phyloP scores from a whole-genome alignment of 2,797 vertebrate genomes.

The Dicrostonyx torquatus region DNA sequence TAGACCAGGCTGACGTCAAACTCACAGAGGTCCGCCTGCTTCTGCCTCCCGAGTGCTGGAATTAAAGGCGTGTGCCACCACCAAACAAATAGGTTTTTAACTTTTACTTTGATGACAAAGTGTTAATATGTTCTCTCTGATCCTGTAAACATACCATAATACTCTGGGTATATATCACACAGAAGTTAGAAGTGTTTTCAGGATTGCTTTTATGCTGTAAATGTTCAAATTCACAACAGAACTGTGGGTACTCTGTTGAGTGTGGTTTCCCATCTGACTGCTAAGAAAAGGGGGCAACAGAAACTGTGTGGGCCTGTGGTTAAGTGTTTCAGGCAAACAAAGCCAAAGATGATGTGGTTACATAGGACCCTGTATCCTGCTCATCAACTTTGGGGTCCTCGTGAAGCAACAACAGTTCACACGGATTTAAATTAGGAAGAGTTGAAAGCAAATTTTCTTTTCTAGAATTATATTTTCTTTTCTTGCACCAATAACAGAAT shows the following conservation, averaged over 20 bases:
- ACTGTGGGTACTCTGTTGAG: not conserved
- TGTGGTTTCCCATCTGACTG: not conserved
- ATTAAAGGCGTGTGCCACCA: too few species aligned
- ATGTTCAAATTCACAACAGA: constrained; percentile 7
- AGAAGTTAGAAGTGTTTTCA: constrained; percentile 15
- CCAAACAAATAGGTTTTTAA: not conserved
- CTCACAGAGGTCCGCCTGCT: too few species aligned
- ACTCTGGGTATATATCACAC: not conserved
- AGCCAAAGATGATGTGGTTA: not conserved
- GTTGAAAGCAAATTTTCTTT: not conserved
- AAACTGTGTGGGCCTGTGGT: not conserved
- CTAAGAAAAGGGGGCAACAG: not conserved
- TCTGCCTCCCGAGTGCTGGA: too few species aligned
- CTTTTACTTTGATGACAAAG: constrained; percentile 44
- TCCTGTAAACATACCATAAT: not conserved
- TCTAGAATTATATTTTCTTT: not conserved
- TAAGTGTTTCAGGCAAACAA: not conserved
- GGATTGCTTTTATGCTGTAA: constrained; percentile 19
- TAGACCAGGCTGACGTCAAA: too few species aligned
- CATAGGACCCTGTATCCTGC: not conserved
- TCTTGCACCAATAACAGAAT: not conserved
- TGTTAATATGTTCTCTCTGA: not conserved
- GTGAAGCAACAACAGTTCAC: not conserved
- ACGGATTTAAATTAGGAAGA: constrained; percentile 4
- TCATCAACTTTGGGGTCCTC: not conserved